phyloP scores from a whole-genome alignment of 2,888 invertebrate species.

The Melinaea marsaeus region DNA sequence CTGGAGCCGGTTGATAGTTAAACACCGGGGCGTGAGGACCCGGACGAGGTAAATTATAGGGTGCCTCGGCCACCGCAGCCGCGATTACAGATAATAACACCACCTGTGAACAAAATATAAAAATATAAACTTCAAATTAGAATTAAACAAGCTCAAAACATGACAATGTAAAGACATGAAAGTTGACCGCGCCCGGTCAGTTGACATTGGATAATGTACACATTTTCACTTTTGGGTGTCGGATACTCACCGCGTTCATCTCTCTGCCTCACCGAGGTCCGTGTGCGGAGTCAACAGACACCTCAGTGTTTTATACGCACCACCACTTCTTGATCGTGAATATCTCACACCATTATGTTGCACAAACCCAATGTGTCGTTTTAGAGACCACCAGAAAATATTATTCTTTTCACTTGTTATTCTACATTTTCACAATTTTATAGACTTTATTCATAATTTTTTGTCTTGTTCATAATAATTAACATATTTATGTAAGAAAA shows the following conservation, averaged over 20 bases:
- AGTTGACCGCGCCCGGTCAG: conserved; percentile 34
- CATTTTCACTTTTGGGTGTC: conserved; percentile 39
- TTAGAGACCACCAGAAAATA: conserved; percentile 10
- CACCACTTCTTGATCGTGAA: conserved; percentile 45
- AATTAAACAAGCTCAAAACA: conserved; percentile 7
- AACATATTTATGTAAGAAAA: no score
- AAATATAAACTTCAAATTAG: not conserved
- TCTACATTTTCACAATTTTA: no score
- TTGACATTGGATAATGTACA: conserved; percentile 44
- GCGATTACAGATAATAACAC: conserved; percentile 57
- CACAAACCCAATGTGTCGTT: conserved; percentile 37
- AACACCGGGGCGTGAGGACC: conserved; percentile 48
- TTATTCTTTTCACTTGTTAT: conserved; percentile 20
- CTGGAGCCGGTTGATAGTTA: conserved; percentile 48
- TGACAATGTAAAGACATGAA: conserved; percentile 16
- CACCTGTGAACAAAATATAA: conserved; percentile 45
- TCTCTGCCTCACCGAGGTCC: conserved; percentile 48
- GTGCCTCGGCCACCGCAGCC: conserved; percentile 60
- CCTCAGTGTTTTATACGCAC: conserved; percentile 64
- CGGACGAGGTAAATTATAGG: conserved; percentile 64
- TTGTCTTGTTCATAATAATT: not conserved
- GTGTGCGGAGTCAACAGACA: conserved; percentile 48
- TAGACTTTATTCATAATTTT: not conserved
- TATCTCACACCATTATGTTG: conserved; percentile 33
- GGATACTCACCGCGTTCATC: conserved; percentile 71